Conservation (phyloP, 2,113 vertebrate genomes). For the Amazona guildingii region DNA sequence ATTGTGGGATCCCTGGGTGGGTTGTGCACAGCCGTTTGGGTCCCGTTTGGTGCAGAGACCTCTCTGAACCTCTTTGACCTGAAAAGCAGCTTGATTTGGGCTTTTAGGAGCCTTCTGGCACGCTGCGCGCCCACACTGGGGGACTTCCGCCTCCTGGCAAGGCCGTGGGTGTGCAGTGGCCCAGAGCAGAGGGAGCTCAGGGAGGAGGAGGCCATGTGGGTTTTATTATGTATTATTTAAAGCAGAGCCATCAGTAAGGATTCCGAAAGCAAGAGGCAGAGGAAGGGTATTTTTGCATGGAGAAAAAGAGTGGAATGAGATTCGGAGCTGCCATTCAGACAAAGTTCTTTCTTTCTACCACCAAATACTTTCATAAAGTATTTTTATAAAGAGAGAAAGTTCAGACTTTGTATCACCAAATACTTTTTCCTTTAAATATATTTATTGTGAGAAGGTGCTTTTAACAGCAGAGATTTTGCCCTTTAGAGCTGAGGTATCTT, state of each 20-base stretch:
- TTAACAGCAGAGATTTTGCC: neutral
- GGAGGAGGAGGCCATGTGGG: neutral
- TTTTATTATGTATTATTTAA: neutral
- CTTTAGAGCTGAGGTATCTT: neutral
- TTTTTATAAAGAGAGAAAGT: neutral
- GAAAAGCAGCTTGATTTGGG: neutral
- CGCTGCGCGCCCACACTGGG: rapidly evolving
- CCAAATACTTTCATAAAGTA: neutral
- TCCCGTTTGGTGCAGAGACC: neutral
- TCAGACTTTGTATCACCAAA: neutral
- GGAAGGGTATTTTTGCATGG: neutral
- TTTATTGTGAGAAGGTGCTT: neutral
- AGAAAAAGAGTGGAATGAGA: neutral
- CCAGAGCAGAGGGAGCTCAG: neutral
- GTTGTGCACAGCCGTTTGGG: neutral
- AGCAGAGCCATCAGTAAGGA: neutral
- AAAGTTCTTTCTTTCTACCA: neutral
- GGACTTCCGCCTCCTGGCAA: neutral
- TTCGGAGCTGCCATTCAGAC: neutral
- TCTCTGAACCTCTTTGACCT: neutral
- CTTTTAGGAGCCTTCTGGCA: neutral
- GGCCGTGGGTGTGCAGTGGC: neutral
- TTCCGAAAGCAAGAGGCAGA: neutral
- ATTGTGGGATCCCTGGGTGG: neutral
- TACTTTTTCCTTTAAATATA: rapidly evolving